Percentiles rank a stretch among this genome's conserved stretches.
These are phyloP conservation scores for Drosophila sordidapex DNA, from an alignment of 2,888 invertebrate species.

Conservation along the genomic window DNA sequence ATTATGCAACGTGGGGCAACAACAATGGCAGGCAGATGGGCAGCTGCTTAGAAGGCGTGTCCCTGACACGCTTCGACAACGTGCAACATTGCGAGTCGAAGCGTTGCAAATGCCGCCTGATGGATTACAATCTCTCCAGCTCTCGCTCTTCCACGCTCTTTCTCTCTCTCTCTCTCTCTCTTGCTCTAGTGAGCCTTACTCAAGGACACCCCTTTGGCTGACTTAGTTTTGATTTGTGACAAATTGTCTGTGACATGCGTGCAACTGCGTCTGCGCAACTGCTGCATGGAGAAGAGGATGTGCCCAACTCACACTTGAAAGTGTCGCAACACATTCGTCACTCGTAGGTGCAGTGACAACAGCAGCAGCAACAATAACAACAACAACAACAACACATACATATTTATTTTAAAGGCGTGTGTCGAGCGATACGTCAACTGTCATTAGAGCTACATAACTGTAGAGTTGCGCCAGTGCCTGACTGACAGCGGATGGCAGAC, in stretches of 20 bases:
- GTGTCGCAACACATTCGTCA: conserved; percentile 80
- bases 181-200: neutral
- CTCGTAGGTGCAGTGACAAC: conserved; percentile 53
- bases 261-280: conserved; percentile 27
- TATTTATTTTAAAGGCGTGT: conserved; percentile 54
- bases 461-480: conserved; percentile 6
- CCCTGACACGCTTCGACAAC: conserved; percentile 72
- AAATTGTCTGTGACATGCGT: conserved; percentile 73
- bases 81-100: conserved; percentile 53
- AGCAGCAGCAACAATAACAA: conserved; percentile 5
- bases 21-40: conserved; percentile 16
- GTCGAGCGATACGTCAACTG: conserved; percentile 67
- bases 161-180: neutral
- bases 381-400: conserved; percentile 7
- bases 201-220: conserved; percentile 70
- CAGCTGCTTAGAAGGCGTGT: conserved; percentile 70
- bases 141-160: neutral
- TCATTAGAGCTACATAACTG: conserved; percentile 63
- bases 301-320: conserved; percentile 65
- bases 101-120: conserved; percentile 71
- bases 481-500: conserved; percentile 16
- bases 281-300: conserved; percentile 19
- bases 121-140: conserved; percentile 60
- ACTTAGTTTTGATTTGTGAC: conserved; percentile 76
- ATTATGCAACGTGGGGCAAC: conserved; percentile 48